Evolutionary conservation across 1,140 invertebrate species (phyloP), one percentile per base, ranked within the genome.

Genomic region (Laupala kohalensis): DNA sequence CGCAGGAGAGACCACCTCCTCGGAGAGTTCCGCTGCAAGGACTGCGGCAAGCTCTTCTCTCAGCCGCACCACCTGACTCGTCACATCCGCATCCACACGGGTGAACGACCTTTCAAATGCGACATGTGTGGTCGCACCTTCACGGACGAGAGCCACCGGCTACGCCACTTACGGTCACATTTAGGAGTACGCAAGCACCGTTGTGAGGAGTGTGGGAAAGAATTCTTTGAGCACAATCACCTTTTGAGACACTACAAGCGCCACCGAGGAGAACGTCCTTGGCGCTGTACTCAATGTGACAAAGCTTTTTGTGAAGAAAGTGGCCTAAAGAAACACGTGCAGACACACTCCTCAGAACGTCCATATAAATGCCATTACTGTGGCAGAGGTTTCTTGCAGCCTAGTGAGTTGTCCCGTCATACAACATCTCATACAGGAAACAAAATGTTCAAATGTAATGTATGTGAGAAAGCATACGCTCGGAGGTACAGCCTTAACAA

Each of bases 131-230:
- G 73, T 9, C 77, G 77, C 70, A 71, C 74, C 67, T 84, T 84
- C 79, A 80, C 77, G n/a, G 76, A 68, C 9, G 19, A 28, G n/a
- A 28, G 29, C 19, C 25, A 25, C 25, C 64, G 78, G 25, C 74
- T 72, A 5, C 76, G 75, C 9, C 78, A 79, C 71, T 74, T 73
- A 67, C 64, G 78, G 25, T 76, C 79, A 25, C 83, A 84, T 69
- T 83, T 80, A 6, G 82, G 83, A 3, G 83, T 84, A 75, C 81
- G 80, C 70, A 82, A 82, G 2, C 85, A 82, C 25, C n/a, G 25
- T 9, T 65, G 64, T 65, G 64, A 65, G 25, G 64, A 24, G 23
- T 65, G 64, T 65, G 25, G 25, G 64, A 65, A 65, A 23, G 25
- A 25, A 23, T 65, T 65, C 25, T 24, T 65, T 24, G n/a, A 25